phyloP scores from a whole-genome alignment of 2,797 vertebrate species.

The Ambastaia sidthimunki region DNA sequence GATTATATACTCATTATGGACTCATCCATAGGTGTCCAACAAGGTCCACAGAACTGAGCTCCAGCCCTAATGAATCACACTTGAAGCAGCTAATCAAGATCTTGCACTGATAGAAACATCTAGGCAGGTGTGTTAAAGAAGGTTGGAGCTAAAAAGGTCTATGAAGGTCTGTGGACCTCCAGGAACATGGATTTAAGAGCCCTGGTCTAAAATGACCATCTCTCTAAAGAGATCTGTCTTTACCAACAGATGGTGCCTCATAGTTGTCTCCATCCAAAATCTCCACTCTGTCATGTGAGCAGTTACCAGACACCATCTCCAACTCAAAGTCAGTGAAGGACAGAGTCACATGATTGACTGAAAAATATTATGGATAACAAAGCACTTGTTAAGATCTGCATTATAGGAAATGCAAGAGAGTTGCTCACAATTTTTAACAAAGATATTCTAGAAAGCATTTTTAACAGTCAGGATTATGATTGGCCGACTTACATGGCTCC shows the following conservation, averaged over 20 bases:
- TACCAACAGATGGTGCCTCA: slow-evolving; percentile 81
- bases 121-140: no score
- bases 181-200: no score
- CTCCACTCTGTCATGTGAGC: slow-evolving; percentile 83
- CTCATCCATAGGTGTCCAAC: no score
- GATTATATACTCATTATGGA: no score
- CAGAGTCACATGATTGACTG: slow-evolving; percentile 90
- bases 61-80: no score
- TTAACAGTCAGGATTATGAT: background rate
- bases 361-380: slow-evolving; percentile 29
- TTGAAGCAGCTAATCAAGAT: no score
- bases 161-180: no score
- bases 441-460: background rate
- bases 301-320: slow-evolving; percentile 73
- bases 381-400: background rate
- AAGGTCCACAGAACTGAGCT: no score
- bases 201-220: no score
- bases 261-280: slow-evolving; percentile 87
- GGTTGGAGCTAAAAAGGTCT: no score
- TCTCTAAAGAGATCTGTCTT: background rate
- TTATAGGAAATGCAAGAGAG: background rate
- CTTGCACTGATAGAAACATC: no score
- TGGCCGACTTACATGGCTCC: slow-evolving; percentile 87
- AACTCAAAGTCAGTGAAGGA: slow-evolving; percentile 88
- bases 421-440: background rate